Conservation (phyloP, 2,888 invertebrate genomes). For the Camponotus fellah region DNA sequence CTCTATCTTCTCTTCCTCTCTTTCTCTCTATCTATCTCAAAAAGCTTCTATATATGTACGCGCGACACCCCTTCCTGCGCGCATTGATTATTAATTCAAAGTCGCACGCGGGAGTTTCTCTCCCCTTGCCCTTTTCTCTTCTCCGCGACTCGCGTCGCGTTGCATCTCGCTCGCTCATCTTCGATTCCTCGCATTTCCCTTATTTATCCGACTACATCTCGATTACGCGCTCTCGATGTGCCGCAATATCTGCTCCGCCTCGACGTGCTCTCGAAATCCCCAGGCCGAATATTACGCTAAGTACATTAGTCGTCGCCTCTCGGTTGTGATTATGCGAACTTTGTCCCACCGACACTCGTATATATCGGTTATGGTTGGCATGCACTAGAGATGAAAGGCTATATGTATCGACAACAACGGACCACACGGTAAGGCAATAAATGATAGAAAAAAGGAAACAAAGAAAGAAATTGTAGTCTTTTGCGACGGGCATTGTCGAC, state of each 20-base stretch:
- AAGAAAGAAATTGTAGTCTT: slow-evolving; percentile 17
- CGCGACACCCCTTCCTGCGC: slow-evolving; percentile 22
- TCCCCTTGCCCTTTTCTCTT: not conserved
- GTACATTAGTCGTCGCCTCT: slow-evolving; percentile 74
- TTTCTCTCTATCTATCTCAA: not conserved
- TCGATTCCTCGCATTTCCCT: slow-evolving; percentile 31
- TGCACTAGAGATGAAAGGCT: slow-evolving; percentile 59
- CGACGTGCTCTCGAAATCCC: slow-evolving; percentile 63
- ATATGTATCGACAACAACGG: slow-evolving; percentile 22
- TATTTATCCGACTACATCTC: slow-evolving; percentile 28
- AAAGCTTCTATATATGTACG: slow-evolving; percentile 19
- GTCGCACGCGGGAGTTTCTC: slow-evolving; percentile 19
- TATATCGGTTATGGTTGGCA: slow-evolving; percentile 64
- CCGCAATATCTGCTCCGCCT: slow-evolving; percentile 18
- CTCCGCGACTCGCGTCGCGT: not conserved
- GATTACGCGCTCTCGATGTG: slow-evolving; percentile 36
- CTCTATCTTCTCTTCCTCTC: not conserved
- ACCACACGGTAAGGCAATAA: not conserved
- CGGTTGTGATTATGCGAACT: slow-evolving; percentile 65
- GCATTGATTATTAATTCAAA: slow-evolving; percentile 71
- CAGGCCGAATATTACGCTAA: slow-evolving; percentile 73
- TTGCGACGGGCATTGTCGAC: not conserved
- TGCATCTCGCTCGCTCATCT: slow-evolving; percentile 15
- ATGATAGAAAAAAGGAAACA: not conserved
- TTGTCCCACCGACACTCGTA: slow-evolving; percentile 63